Base-by-base conservation (phyloP, 2,888 invertebrate genomes). In the Neuroscelio doddi region DNA sequence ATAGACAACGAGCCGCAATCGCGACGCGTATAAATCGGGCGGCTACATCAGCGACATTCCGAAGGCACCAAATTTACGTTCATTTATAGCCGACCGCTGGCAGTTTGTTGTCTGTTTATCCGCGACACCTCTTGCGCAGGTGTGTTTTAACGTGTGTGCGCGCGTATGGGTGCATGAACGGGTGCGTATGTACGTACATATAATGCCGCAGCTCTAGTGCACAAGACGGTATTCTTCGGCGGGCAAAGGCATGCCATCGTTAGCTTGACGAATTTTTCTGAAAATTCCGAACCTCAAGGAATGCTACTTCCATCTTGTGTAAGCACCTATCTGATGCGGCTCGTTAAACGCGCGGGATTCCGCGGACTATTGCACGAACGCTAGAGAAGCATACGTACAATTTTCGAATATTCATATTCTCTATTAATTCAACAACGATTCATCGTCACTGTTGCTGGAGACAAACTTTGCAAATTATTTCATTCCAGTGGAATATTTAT, bases 61-160 rank as follows among this genome's bases (percentile, higher is more conserved):
- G 56, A 59, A 59, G 59, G 64, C 61, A 71, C 62, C 69, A 66
- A 73, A 73, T 73, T 73, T 73, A 73, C 68, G 63, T 71, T 69
- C 66, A 71, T 73, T 73, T 73, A 71, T 73, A 51, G 64, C 27
- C 62, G 30, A 42, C 52, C 50, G 24, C 44, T 56, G 51, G 51
- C 63, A 49, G 64, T 72, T 69, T 70, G 72, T 65, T 62, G 64
- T 64, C 68, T 70, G 65, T 72, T 72, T 72, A 67, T 38, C 62
- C 59, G 57, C 67, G 59, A 66, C 69, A 71, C 73, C 64, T 69
- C 66, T 55, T 61, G 59, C 58, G 24, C 50, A 45, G 36, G 41
- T 34, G 41, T 15, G 21, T 26, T 30, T n/a, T 16, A 17, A 10
- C 30, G 30, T 15, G 14, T 9, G 21, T 17, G 9, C 34, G 24